Evolutionary conservation across 2,888 invertebrate species (phyloP).

Genomic region (Melolontha melolontha): DNA sequence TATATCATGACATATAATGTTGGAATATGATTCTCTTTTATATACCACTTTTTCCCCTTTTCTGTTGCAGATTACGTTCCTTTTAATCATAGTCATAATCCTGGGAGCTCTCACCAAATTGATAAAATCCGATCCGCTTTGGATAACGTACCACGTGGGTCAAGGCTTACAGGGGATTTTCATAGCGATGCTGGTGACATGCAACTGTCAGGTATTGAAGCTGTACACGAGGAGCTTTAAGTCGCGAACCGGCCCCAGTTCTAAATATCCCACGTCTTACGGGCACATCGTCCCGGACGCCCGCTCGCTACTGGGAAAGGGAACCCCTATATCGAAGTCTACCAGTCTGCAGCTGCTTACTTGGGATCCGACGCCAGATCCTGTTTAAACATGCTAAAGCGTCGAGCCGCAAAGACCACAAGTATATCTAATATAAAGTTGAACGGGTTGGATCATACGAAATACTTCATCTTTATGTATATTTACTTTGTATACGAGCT

Average conservation of each 20-base stretch:
- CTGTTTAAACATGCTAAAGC: constrained; percentile 57
- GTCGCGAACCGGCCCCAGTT: constrained; percentile 30
- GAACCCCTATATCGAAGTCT: constrained; percentile 59
- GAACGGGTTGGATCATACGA: neutral
- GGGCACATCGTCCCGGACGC: constrained; percentile 52
- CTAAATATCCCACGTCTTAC: constrained; percentile 47
- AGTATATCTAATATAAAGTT: neutral
- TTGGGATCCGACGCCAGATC: constrained; percentile 65
- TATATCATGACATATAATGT: too few species aligned
- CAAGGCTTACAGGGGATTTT: constrained; percentile 72
- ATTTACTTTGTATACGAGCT: too few species aligned
- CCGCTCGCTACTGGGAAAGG: constrained; percentile 51
- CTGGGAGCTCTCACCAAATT: constrained; percentile 64
- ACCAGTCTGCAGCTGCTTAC: constrained; percentile 65
- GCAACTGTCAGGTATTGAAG: constrained; percentile 70
- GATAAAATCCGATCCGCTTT: constrained; percentile 61
- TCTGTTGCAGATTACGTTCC: constrained; percentile 61
- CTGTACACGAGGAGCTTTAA: constrained; percentile 61
- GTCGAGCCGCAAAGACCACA: constrained; percentile 10
- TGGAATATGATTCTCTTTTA: too few species aligned
- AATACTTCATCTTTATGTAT: too few species aligned
- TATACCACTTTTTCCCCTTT: neutral
- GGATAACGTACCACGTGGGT: constrained; percentile 66
- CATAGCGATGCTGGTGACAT: constrained; percentile 73
- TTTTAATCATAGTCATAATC: constrained; percentile 61